Evolutionary conservation across 2,113 vertebrate species (phyloP).

Genomic region (Gavialis gangeticus): DNA sequence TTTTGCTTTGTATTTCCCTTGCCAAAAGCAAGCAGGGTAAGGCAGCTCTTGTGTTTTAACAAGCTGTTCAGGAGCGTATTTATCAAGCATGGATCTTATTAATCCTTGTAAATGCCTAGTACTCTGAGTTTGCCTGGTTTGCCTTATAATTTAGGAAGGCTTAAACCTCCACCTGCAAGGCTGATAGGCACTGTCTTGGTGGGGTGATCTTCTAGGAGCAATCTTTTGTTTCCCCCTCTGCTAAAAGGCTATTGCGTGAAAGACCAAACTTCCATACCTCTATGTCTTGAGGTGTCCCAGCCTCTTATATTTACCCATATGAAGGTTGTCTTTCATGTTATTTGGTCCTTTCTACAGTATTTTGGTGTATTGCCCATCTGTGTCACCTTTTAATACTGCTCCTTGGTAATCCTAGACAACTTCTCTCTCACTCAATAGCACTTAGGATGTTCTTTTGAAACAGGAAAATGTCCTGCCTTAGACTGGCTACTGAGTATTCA

Average conservation of each 20-base stretch:
- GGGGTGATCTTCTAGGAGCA: neutral
- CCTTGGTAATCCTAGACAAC: neutral
- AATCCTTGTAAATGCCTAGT: neutral
- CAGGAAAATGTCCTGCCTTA: neutral
- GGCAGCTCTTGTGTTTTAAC: neutral
- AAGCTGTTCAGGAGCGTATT: neutral
- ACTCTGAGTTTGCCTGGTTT: fast-evolving
- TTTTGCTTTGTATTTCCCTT: neutral
- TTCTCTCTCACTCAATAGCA: fast-evolving
- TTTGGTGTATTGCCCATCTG: fast-evolving
- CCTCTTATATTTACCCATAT: fast-evolving
- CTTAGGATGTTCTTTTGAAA: neutral
- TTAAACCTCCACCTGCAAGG: neutral
- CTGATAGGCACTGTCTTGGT: neutral
- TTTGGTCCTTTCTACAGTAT: neutral
- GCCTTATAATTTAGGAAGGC: neutral
- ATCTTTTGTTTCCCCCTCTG: neutral
- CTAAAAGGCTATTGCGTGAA: neutral
- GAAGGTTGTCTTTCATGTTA: fast-evolving
- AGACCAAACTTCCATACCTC: neutral
- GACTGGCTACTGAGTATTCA: neutral
- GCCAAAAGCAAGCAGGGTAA: neutral
- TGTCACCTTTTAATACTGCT: neutral
- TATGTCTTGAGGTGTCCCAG: neutral
- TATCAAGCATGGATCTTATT: neutral